Evolutionary conservation across 2,888 invertebrate species (phyloP), one percentile per base, ranked within the genome.

Genomic region (Rhamnusium bicolor): DNA sequence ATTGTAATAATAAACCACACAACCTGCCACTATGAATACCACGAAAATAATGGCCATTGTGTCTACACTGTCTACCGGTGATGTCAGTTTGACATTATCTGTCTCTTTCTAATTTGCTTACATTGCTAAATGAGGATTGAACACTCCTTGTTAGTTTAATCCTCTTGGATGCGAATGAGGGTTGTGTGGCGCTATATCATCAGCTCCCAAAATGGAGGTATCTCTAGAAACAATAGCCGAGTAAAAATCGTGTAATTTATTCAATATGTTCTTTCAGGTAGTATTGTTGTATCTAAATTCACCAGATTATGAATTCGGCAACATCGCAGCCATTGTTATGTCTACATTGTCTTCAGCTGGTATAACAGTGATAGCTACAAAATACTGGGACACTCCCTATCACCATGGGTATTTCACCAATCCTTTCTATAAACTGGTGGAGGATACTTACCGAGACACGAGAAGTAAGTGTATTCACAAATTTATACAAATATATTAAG

Each of bases 331-430:
- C 56, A 95, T 96, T 18, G 94, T 97, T 77, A 89, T 94, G 76
- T 90, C 93, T 73, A 93, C 95, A 0, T 90, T 96, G 60, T 90
- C 91, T 66, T 89, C 91, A 27, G 92, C 94, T 18, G 94, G 94
- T 49, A 93, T 96, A 78, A 90, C 91, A 6, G 92, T 96, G 2
- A 91, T 93, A 32, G 91, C 91, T 65, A 88, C 90, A 7, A 90
- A 89, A 56, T 90, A 90, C 58, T 94, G 94, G 94, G 90, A 90
- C 72, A 91, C 91, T 21, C 93, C 94, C 1, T 95, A 95, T 88
- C 94, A 96, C 88, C 94, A 95, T 83, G 94, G 94, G 76, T 94
- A 95, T 87, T 92, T 92, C 83, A 91, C 92, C 61, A 97, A 97
- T 90, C 97, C 97, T 0, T 98, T 98, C 86, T 90, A 93, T 82